Evolutionary conservation across 2,888 invertebrate species (phyloP), one percentile per base, ranked within the genome.

Genomic region (Chesias legatella): DNA sequence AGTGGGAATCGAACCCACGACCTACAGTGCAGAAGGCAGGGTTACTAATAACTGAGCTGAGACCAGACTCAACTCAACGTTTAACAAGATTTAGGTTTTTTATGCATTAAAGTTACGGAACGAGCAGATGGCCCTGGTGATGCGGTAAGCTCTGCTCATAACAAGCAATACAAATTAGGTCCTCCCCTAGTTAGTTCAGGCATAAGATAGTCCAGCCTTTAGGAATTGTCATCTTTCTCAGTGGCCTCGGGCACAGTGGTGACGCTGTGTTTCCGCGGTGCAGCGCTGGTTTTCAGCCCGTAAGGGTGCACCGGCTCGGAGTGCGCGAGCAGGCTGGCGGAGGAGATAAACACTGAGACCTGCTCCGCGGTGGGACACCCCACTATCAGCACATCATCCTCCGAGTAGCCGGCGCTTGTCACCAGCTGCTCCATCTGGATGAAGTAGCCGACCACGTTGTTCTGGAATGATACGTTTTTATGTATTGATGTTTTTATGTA

Each of bases 341-440:
- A 95, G 6, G 95, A 95, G 44, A 97, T 90, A 60, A 96, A 90
- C 24, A 96, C 91, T n/a, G 95, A 94, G 7, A 98, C 92, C 84
- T 98, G 98, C 69, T 99, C 98, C 1, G 95, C 93, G 1, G 97
- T 93, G 0, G 98, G 98, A 66, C 98, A 97, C 6, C 93, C 96
- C 3, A 98, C 94, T 34, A 98, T 92, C 36, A 94, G 89, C 40
- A 91, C 90, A 60, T 96, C 95, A 66, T 98, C 98, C 20, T 92
- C 90, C 0, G 91, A 90, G 70, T 97, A 98, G 33, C 94, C 92
- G 17, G 93, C 92, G 48, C 90, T 90, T 1, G 91, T 79, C 7
- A 98, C 81, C 10, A 94, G 82, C 69, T 95, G 94, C 56, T 94
- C 94, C 25, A 98, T 77, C 76, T 96, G 95, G 6, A 96, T 92